Percentiles rank a stretch among this genome's conserved stretches.
Conservation (phyloP, 2,113 vertebrate genomes). For the Malurus alboscapulatus region DNA sequence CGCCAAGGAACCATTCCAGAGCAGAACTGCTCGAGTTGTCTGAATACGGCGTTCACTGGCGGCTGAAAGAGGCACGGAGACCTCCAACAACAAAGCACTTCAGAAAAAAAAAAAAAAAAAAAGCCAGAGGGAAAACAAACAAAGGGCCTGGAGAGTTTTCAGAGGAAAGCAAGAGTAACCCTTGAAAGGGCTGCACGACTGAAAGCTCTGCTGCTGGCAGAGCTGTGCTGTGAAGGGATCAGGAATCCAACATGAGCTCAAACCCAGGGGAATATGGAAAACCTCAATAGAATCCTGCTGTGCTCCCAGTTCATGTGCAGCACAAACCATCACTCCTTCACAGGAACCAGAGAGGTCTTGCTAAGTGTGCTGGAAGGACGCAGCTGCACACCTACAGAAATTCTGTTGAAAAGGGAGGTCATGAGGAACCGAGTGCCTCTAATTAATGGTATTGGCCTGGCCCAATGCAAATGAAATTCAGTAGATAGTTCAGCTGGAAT, state of each 20-base stretch:
- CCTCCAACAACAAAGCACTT: conserved; percentile 11
- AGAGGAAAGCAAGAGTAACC: conserved; percentile 36
- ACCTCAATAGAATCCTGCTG: background rate
- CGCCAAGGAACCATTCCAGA: background rate
- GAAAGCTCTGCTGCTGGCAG: background rate
- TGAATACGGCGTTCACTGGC: background rate
- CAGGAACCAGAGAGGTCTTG: background rate
- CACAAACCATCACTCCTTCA: background rate
- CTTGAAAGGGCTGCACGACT: background rate
- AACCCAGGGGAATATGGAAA: background rate
- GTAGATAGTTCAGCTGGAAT: background rate
- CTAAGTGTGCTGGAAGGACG: background rate
- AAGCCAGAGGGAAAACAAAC: conserved; percentile 32
- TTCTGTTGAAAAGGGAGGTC: background rate
- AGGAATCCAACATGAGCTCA: background rate
- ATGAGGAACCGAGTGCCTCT: background rate
- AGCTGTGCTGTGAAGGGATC: background rate
- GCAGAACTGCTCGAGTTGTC: background rate
- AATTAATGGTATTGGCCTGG: background rate
- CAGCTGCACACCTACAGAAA: background rate
- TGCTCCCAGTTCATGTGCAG: background rate
- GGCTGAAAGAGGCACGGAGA: background rate
- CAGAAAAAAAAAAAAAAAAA: background rate
- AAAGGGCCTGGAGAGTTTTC: conserved; percentile 10
- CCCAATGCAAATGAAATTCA: background rate